Evolutionary conservation across 2,113 vertebrate genomes (phyloP), one percentile per base, ranked within the genome.

Genomic region (Hassar affinis): DNA sequence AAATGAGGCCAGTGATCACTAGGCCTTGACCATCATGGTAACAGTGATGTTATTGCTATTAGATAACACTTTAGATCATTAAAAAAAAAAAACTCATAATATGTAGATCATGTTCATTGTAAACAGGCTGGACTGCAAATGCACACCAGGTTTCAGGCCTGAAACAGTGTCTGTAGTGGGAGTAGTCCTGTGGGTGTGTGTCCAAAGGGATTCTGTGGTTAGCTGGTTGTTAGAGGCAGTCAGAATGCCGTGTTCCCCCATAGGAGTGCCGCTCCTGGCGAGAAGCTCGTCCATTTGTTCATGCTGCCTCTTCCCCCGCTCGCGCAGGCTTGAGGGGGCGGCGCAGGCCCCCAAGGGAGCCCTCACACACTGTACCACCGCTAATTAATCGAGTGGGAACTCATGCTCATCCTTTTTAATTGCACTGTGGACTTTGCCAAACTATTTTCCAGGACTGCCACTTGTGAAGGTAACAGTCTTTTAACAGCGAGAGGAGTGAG

Each of bases 381-480:
- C 93, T 94, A 94, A 92, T 95, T 92, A 94, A 87, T 84, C 90
- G 88, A 90, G 90, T 90, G 90, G 89, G 91, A 91, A 89, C 82
- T 69, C 85, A 89, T 87, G 89, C 87, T 85, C 62, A 88, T 88
- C n/a, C 90, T 86, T 33, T 79, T 90, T 94, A 89, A 92, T 93
- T 94, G 91, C 93, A 90, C 90, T 86, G 18, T 87, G 78, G 85
- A 92, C 89, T 89, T 91, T 88, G 90, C 91, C 86, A 92, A 92
- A 92, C 87, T 88, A 88, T 80, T 88, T 89, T 93, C 90, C 91
- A 78, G 88, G 82, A 91, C 84, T 77, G 88, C 89, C 93, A 93
- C 91, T 93, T 94, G 91, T 92, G 92, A 92, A 93, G 92, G 92
- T 93, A 94, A 91, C 93, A 93, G 93, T 95, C 93, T 93, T 94